phyloP scores from a whole-genome alignment of 2,113 vertebrate species.

The Perca fluviatilis region DNA sequence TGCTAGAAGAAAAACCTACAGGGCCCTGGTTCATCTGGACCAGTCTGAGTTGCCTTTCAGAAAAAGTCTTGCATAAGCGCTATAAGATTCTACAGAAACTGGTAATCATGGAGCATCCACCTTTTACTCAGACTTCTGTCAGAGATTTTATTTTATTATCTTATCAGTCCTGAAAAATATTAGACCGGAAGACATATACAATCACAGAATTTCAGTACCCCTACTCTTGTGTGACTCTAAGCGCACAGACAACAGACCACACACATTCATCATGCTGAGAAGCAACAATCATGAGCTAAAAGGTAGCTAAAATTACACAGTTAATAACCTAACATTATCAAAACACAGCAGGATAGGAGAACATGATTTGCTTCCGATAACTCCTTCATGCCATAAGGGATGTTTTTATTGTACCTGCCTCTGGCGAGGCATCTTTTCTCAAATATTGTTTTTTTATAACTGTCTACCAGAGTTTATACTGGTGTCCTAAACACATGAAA shows the following conservation, averaged over 20 bases:
- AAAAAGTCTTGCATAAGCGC: neutral
- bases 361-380: conserved; percentile 37
- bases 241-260: conserved; percentile 64
- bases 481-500: neutral
- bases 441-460: conserved; percentile 9
- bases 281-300: conserved; percentile 61
- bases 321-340: conserved; percentile 67
- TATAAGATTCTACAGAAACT: neutral
- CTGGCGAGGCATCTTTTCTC: neutral
- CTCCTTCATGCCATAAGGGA: neutral
- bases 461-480: neutral
- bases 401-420: conserved; percentile 28
- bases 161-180: conserved; percentile 45
- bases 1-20: conserved; percentile 9
- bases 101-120: neutral
- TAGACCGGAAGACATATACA: conserved; percentile 51
- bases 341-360: conserved; percentile 41
- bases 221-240: conserved; percentile 54
- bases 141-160: neutral
- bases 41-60: neutral
- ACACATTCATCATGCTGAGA: conserved; percentile 53
- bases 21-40: neutral
- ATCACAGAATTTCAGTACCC: conserved; percentile 54
- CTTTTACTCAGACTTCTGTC: neutral
- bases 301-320: conserved; percentile 65